Conservation (phyloP, 1,140 invertebrate species). For the Charaxes varanes region DNA sequence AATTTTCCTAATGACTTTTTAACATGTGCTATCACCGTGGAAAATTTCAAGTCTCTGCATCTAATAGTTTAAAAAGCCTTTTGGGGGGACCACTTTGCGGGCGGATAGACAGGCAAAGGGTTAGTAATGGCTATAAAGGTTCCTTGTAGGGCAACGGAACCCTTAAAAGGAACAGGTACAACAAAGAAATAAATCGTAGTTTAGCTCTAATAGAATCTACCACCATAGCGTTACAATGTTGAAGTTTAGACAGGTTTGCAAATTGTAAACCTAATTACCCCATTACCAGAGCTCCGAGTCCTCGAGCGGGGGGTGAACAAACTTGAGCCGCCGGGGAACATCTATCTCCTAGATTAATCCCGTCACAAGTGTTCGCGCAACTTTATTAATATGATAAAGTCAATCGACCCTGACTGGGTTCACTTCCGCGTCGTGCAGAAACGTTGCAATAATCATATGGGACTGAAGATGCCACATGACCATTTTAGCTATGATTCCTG, state of each 20-base stretch:
- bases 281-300: not conserved
- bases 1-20: too few relatives aligned
- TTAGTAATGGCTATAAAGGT: too few relatives aligned
- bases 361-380: conserved; percentile 7
- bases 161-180: too few relatives aligned
- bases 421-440: conserved; percentile 3
- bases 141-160: too few relatives aligned
- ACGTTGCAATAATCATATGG: conserved; percentile 1
- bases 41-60: too few relatives aligned
- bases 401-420: conserved; percentile 1
- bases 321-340: conserved; percentile 4
- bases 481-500: too few relatives aligned
- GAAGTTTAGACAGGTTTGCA: not conserved
- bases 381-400: conserved; percentile 10
- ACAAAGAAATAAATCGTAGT: too few relatives aligned
- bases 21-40: too few relatives aligned
- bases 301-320: conserved; percentile 2
- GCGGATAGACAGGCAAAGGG: too few relatives aligned
- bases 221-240: not conserved
- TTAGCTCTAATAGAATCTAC: not conserved
- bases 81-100: too few relatives aligned
- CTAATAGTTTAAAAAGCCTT: too few relatives aligned
- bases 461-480: too few relatives aligned
- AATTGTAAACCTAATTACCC: conserved; percentile 1
- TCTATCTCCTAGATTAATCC: conserved; percentile 6